A percentile compares a stretch with the other conserved stretches of the same genome.
Evolutionary conservation across 2,113 vertebrate species (phyloP).

Genomic region (Nannospalax galili): DNA sequence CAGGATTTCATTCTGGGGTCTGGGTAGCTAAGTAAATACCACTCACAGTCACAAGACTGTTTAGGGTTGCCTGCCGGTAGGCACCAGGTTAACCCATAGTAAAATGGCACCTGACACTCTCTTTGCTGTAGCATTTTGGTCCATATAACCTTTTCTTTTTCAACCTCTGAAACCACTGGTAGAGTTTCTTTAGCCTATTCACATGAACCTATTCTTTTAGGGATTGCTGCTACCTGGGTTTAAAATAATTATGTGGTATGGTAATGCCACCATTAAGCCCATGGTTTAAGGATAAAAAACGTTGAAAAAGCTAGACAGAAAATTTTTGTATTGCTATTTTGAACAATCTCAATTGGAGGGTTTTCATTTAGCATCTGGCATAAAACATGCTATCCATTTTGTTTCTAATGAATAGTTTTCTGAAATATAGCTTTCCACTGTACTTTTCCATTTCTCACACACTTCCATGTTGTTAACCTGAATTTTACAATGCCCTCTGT

Average conservation of each 20-base stretch:
- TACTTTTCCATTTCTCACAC: background rate
- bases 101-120: background rate
- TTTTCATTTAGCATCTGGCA: background rate
- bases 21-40: background rate
- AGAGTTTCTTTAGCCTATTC: conserved; percentile 22
- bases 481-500: conserved; percentile 15
- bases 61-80: background rate
- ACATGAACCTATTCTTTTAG: background rate
- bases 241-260: background rate
- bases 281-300: background rate
- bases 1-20: background rate
- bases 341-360: background rate
- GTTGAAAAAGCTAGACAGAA: background rate
- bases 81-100: background rate
- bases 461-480: background rate
- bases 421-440: background rate
- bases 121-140: background rate
- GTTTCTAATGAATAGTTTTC: conserved; percentile 40
- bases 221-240: background rate
- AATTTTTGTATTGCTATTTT: conserved; percentile 28
- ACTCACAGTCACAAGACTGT: background rate
- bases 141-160: background rate
- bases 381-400: conserved; percentile 24
- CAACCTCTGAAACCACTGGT: background rate
- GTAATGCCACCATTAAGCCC: background rate